phyloP scores from a whole-genome alignment of 2,113 vertebrate species.

The Danio rerio region GRCz12tu NC_133185.1:24344501-24345000 shows the following conservation, averaged over 20 bases:
- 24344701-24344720: neutral
- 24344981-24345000: too few relatives aligned
- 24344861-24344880: too few relatives aligned
- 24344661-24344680: neutral
- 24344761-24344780: too few relatives aligned
- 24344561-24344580: slow-evolving; percentile 61
- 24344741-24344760: too few relatives aligned
- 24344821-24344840: too few relatives aligned
- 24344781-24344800: too few relatives aligned
- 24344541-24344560: slow-evolving; percentile 58
- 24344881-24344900: too few relatives aligned
- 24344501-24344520: slow-evolving; percentile 68
- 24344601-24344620: slow-evolving; percentile 4
- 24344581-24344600: slow-evolving; percentile 55
- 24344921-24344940: neutral
- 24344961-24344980: neutral
- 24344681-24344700: neutral
- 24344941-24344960: neutral
- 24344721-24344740: too few relatives aligned
- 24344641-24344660: neutral
- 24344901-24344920: neutral
- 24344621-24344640: slow-evolving; percentile 9
- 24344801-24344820: too few relatives aligned
- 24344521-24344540: slow-evolving; percentile 60
- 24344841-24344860: too few relatives aligned